Conservation (phyloP, 2,797 vertebrate species). For the Thalassophryne amazonica region DNA sequence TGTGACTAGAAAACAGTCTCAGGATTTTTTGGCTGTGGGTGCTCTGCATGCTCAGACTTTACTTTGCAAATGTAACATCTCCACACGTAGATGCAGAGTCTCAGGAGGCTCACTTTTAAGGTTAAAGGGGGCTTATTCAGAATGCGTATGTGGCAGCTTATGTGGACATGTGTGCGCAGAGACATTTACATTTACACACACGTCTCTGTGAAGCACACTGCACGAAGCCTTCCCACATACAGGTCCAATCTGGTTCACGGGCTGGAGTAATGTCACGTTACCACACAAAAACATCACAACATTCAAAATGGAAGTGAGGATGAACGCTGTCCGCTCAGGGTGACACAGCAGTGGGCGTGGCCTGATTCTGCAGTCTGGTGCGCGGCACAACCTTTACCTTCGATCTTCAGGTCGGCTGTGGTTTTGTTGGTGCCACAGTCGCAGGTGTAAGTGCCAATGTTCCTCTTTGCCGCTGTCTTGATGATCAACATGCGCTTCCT, state of each 20-base stretch:
- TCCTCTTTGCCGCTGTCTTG: conserved; percentile 83
- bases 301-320: neutral
- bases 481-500: conserved; percentile 85
- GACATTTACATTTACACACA: too few relatives aligned
- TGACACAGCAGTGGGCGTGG: neutral
- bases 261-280: conserved; percentile 17
- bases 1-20: too few relatives aligned
- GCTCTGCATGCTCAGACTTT: too few relatives aligned
- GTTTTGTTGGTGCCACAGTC: conserved; percentile 89
- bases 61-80: too few relatives aligned
- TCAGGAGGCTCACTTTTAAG: too few relatives aligned
- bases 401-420: conserved; percentile 84
- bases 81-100: too few relatives aligned
- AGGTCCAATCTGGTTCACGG: neutral
- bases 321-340: neutral
- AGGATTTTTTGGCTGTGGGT: too few relatives aligned
- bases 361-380: conserved; percentile 9
- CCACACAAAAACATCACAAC: neutral
- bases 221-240: neutral
- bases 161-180: too few relatives aligned
- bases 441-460: conserved; percentile 86
- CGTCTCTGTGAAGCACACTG: too few relatives aligned
- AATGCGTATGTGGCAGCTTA: too few relatives aligned
- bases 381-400: too few relatives aligned
- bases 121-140: too few relatives aligned